A percentile compares a stretch with the other conserved stretches of the same genome.
Conservation (phyloP, 1,140 invertebrate genomes). For the Drosophila teissieri region DNA sequence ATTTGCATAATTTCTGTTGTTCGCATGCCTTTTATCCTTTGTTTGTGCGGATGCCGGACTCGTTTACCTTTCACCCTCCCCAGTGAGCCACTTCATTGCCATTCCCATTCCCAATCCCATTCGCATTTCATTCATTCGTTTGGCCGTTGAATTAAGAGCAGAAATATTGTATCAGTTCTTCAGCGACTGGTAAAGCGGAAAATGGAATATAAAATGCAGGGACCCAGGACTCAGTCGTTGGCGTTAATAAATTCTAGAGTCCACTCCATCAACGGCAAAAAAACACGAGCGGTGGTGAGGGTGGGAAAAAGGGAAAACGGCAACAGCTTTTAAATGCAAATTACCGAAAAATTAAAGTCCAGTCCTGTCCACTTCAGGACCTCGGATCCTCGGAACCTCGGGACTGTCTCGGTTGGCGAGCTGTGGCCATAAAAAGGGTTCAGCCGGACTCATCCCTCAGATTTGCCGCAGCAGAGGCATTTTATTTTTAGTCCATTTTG, state of each 20-base stretch:
- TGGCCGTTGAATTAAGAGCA: constrained; percentile 69
- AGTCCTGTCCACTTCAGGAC: constrained; percentile 43
- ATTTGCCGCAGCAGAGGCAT: constrained; percentile 71
- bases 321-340: constrained; percentile 78
- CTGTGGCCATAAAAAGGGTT: constrained; percentile 60
- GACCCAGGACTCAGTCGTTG: constrained; percentile 22
- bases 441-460: constrained; percentile 40
- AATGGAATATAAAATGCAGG: constrained; percentile 75
- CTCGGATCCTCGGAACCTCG: constrained; percentile 7
- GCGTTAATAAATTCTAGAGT: constrained; percentile 77
- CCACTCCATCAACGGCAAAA: constrained; percentile 63
- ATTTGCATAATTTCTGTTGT: constrained; percentile 74
- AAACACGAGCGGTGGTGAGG: constrained; percentile 7
- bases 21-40: constrained; percentile 41
- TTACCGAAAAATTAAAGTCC: constrained; percentile 76
- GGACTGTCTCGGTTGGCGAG: constrained; percentile 34
- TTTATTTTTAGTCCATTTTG: constrained; percentile 59
- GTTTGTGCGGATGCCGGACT: constrained; percentile 38
- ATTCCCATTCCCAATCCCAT: constrained; percentile 1
- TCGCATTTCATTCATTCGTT: constrained; percentile 64
- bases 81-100: constrained; percentile 37
- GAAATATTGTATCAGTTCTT: constrained; percentile 82
- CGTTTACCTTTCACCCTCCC: constrained; percentile 32
- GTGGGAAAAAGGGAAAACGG: constrained; percentile 17
- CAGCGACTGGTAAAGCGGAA: constrained; percentile 67